Evolutionary conservation across 2,113 vertebrate species (phyloP).

Genomic region (human (Homo sapiens)): DNA sequence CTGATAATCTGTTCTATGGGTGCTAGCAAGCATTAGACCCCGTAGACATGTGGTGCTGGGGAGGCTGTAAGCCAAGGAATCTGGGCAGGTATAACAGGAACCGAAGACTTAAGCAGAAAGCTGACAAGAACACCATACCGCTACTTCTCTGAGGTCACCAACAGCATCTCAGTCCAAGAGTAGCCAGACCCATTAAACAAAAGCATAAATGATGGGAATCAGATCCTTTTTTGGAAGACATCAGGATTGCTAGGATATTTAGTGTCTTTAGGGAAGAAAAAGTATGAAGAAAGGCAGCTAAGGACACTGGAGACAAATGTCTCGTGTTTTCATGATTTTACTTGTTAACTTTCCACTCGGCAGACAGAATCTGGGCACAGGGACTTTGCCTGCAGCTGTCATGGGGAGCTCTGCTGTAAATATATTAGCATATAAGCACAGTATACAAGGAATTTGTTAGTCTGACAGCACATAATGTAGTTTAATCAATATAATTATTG

Average conservation of each 20-base stretch:
- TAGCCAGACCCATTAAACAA: not conserved
- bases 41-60: not conserved
- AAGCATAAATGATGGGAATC: not conserved
- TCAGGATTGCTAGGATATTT: not conserved
- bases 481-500: slow-evolving; percentile 1
- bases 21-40: not conserved
- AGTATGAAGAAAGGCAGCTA: not conserved
- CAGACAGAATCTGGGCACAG: not conserved
- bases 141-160: not conserved
- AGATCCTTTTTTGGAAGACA: not conserved
- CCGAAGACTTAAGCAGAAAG: not conserved
- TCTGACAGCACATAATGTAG: not conserved
- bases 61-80: not conserved
- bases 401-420: not conserved
- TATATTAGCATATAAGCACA: not conserved
- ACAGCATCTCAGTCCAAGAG: not conserved
- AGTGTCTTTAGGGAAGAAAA: not conserved
- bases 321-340: not conserved
- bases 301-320: not conserved
- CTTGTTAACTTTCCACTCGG: not conserved
- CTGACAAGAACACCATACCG: not conserved
- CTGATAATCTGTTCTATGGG: not conserved
- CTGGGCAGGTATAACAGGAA: not conserved
- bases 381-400: not conserved
- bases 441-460: not conserved